Evolutionary conservation across 1,140 invertebrate genomes (phyloP).

Genomic region (Asobara japonica): DNA sequence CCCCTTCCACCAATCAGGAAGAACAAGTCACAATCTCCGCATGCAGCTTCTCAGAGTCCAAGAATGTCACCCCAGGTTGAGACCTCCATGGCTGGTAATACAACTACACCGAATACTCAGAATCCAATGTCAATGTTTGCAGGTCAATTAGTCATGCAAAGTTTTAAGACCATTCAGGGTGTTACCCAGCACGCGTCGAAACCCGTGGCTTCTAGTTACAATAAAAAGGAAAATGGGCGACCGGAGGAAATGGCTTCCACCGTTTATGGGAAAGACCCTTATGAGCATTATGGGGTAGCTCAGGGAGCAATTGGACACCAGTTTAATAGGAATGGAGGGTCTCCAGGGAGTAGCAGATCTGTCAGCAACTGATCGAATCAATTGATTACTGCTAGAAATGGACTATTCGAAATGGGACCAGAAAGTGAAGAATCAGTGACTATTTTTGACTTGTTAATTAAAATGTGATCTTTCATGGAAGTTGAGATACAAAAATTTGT

Average conservation of each 20-base stretch:
- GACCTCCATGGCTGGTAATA: not conserved
- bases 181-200: slow-evolving; percentile 35
- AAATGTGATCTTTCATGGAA: not conserved
- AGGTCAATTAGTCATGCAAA: slow-evolving; percentile 56
- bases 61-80: not conserved
- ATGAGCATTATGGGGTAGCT: slow-evolving; percentile 52
- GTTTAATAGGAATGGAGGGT: slow-evolving; percentile 37
- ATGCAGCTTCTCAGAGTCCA: not conserved
- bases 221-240: not conserved
- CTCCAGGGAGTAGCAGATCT: slow-evolving; percentile 55
- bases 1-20: not conserved
- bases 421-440: not conserved
- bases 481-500: not conserved
- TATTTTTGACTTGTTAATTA: not conserved
- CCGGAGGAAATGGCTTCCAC: not conserved
- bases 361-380: slow-evolving; percentile 52
- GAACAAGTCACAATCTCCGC: not conserved
- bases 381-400: not conserved
- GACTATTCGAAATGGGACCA: not conserved
- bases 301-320: slow-evolving; percentile 44
- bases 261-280: slow-evolving; percentile 48
- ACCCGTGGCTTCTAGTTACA: not conserved
- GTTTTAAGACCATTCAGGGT: slow-evolving; percentile 51
- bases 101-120: not conserved
- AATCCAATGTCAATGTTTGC: slow-evolving; percentile 40